Evolutionary conservation across 2,113 vertebrate genomes (phyloP), one percentile per base, ranked within the genome.

Genomic region (Coracopsis vasa): DNA sequence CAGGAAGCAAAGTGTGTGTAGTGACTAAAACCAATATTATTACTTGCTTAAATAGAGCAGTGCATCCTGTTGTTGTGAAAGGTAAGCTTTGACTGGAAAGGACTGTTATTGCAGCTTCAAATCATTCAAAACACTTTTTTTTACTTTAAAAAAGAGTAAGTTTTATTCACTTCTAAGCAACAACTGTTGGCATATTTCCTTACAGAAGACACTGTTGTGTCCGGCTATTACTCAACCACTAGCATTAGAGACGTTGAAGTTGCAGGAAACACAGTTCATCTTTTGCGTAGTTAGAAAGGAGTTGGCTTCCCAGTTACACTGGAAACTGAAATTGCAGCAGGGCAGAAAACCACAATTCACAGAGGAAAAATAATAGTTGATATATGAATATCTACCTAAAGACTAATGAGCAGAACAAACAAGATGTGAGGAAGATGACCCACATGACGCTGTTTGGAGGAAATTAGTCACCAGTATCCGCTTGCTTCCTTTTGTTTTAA

Each of bases 311-410:
- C 95, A 86, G 73, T 73, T 95, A 86, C 53, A 54, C 84, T 95
- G 78, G 93, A 94, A 95, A 86, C 11, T 80, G 88, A 93, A 97
- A 92, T 88, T 81, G 94, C 67, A 91, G 89, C 86, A 88, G 83
- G 82, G 60, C 85, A 74, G 28, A 96, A 98, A 98, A 97, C 97
- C 97, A 94, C 97, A 97, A 78, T 69, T 91, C 95, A 92, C 96
- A 94, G 75, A 1, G 86, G 96, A 97, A 95, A 74, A 74, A 90
- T 86, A 89, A 66, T 17, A 83, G 80, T 61, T 39, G 70, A 96
- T 94, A 92, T 86, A 73, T 25, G 79, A 96, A 93, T 81, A 81
- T 91, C 88, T 77, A 95, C 72, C 79, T 70, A 62, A 86, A 94
- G 86, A 90, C 73, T 86, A 54, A 88, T 91, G 80, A 62, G 91